These are phyloP conservation scores for Agonopterix heracliana DNA, from an alignment of 2,888 invertebrate genomes.

Conservation along the genomic window DNA sequence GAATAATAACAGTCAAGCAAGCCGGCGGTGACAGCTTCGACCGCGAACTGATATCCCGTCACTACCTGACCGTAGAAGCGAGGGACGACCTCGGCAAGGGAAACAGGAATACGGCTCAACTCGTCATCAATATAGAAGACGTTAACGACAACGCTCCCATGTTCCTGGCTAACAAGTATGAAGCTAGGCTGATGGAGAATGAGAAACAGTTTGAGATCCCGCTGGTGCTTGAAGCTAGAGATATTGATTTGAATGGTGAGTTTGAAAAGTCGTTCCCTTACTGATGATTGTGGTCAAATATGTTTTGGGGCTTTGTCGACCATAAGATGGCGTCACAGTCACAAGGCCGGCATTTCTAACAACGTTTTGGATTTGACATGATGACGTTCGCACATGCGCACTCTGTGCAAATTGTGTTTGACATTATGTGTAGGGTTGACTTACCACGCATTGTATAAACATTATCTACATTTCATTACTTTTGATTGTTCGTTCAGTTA, in stretches of 20 bases:
- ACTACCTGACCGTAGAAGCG: conserved; percentile 92
- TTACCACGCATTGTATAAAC: no score
- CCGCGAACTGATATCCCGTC: conserved; percentile 87
- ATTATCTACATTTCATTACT: no score
- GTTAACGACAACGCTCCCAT: conserved; percentile 93
- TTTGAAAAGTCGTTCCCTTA: background rate
- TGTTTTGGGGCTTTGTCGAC: no score
- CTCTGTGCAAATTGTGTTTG: no score
- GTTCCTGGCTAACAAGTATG: conserved; percentile 89
- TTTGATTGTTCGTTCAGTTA: no score
- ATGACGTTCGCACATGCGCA: no score
- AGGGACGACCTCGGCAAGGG: conserved; percentile 91
- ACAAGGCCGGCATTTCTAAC: no score
- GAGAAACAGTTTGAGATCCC: conserved; percentile 85
- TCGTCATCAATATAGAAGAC: conserved; percentile 88
- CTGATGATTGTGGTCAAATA: background rate
- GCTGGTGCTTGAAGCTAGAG: conserved; percentile 86
- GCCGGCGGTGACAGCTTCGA: conserved; percentile 88
- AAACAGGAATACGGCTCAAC: conserved; percentile 83
- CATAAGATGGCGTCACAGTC: no score
- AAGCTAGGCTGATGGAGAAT: conserved; percentile 90
- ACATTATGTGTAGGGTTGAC: no score
- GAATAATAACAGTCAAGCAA: conserved; percentile 87
- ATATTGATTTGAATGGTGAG: conserved; percentile 88
- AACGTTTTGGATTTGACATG: no score